Evolutionary conservation across 2,888 invertebrate genomes (phyloP).

Genomic region (Cheilosia scutellata): DNA sequence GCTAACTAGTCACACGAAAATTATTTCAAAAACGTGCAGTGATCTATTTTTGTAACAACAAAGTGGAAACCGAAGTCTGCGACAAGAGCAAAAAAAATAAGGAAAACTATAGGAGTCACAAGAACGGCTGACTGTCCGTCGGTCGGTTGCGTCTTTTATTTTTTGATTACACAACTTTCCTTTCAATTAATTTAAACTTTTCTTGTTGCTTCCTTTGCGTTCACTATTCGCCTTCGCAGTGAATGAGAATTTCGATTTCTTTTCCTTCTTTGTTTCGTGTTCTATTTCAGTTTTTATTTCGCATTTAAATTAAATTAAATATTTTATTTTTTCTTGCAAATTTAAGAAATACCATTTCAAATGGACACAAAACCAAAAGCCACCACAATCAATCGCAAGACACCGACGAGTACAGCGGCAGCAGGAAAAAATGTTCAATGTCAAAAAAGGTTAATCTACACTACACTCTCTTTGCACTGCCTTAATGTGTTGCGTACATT

Average conservation of each 20-base stretch:
- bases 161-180: constrained; percentile 81
- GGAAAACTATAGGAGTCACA: constrained; percentile 57
- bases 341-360: constrained; percentile 21
- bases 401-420: constrained; percentile 4
- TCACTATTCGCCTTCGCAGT: constrained; percentile 42
- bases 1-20: constrained; percentile 47
- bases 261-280: constrained; percentile 1
- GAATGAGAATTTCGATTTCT: constrained; percentile 11
- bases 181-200: constrained; percentile 53
- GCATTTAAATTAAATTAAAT: constrained; percentile 26
- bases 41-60: constrained; percentile 66
- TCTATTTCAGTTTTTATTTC: constrained; percentile 7
- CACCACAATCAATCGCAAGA: neutral
- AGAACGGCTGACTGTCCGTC: constrained; percentile 45
- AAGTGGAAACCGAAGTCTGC: constrained; percentile 36
- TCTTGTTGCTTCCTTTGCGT: constrained; percentile 35
- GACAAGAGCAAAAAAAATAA: constrained; percentile 18
- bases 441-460: constrained; percentile 83
- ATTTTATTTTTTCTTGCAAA: constrained; percentile 2
- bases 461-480: constrained; percentile 67
- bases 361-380: constrained; percentile 16
- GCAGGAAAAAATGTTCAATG: constrained; percentile 80
- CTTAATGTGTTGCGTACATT: constrained; percentile 29
- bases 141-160: constrained; percentile 48
- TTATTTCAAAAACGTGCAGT: constrained; percentile 65